Percentiles rank a stretch among this genome's conserved stretches.
These are phyloP conservation scores for Castor canadensis DNA, from an alignment of 2,113 vertebrate species.

Conservation along the genomic window DNA sequence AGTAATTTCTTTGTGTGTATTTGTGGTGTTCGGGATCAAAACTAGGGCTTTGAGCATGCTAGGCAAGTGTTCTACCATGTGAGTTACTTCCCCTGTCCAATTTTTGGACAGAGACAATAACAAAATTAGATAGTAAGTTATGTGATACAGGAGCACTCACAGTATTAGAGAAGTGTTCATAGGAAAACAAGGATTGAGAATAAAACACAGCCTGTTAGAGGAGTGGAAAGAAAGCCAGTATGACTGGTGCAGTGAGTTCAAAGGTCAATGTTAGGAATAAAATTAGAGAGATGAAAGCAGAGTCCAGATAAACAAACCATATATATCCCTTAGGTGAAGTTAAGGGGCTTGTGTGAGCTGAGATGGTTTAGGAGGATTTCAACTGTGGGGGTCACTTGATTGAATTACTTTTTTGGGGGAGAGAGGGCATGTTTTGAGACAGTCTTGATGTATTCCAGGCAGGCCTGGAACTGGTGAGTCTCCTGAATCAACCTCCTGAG, in stretches of 20 bases:
- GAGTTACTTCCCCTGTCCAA: too few relatives aligned
- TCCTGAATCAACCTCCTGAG: too few relatives aligned
- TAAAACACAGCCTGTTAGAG: neutral
- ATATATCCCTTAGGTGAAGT: neutral
- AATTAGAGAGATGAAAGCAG: neutral
- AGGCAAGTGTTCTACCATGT: too few relatives aligned
- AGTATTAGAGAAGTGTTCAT: neutral
- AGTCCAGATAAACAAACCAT: neutral
- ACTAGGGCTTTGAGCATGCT: too few relatives aligned
- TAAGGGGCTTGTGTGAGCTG: neutral
- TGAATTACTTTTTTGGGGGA: neutral
- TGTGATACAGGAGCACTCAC: neutral
- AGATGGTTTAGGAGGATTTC: neutral
- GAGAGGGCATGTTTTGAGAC: neutral
- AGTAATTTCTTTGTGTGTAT: too few relatives aligned
- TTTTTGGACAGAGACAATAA: neutral
- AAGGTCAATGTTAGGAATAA: neutral
- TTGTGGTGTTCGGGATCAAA: too few relatives aligned
- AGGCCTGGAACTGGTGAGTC: too few relatives aligned
- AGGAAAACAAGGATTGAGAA: neutral
- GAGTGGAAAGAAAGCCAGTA: neutral
- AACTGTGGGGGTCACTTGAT: neutral
- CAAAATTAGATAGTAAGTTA: neutral
- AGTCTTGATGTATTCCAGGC: too few relatives aligned
- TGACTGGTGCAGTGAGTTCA: neutral